Evolutionary conservation across 2,113 vertebrate genomes (phyloP).

Genomic region (Psettodes erumei): DNA sequence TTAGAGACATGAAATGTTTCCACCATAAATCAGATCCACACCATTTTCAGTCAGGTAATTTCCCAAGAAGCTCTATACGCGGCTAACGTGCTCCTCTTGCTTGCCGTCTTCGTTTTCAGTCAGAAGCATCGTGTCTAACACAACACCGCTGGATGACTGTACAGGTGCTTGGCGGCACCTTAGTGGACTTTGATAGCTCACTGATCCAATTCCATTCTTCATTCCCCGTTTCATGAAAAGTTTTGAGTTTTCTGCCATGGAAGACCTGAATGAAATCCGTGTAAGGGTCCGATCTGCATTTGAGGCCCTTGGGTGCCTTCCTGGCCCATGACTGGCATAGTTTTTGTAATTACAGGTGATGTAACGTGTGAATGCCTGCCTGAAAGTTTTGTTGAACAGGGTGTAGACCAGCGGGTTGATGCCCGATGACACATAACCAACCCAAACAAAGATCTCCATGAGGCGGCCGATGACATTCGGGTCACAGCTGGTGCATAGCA

Average conservation of each 20-base stretch:
- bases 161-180: conserved; percentile 80
- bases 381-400: conserved; percentile 97
- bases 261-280: conserved; percentile 86
- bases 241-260: conserved; percentile 91
- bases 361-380: conserved; percentile 92
- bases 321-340: conserved; percentile 40
- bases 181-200: conserved; percentile 88
- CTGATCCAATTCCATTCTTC: conserved; percentile 88
- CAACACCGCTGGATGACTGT: conserved; percentile 83
- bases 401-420: conserved; percentile 98
- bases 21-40: conserved; percentile 6
- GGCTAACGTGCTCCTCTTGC: conserved; percentile 89
- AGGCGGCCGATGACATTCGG: conserved; percentile 84
- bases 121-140: conserved; percentile 88
- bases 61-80: conserved; percentile 77
- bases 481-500: conserved; percentile 89
- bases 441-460: conserved; percentile 97
- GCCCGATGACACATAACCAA: conserved; percentile 96
- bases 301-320: conserved; percentile 72
- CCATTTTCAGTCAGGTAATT: background rate
- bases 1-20: conserved; percentile 5
- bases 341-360: conserved; percentile 92
- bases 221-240: conserved; percentile 90
- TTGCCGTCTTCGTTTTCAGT: conserved; percentile 88
- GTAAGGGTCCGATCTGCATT: conserved; percentile 77